Base-by-base conservation (phyloP, 1,140 invertebrate species). In the Platyura marginata region DNA sequence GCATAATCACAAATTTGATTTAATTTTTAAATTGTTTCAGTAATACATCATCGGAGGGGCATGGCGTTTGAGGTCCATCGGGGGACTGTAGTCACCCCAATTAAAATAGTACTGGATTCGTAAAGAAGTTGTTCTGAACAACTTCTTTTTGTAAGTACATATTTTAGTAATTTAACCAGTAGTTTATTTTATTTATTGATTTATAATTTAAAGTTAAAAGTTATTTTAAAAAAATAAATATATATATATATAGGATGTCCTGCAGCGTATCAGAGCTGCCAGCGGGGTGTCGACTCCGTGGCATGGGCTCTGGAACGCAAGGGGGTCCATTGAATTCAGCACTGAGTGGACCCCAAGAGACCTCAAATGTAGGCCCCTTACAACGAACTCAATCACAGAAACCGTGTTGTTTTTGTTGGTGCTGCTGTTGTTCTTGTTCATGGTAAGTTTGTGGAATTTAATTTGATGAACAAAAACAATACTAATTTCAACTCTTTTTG, bases 391-490 rank as follows among this genome's bases (percentile, higher is more conserved):
- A 41, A 19, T 58, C 58, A 23, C 57, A 56, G 47, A 69, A 67
- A 51, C 65, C 62, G 46, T 77, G 75, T 56, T 76, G 73, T 50
- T 68, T 77, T 43, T 75, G 74, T 48, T 77, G 75, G 71, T 77
- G 74, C 53, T 78, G 75, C 54, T 77, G 74, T 56, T 78, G 75
- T 64, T 77, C 72, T 62, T 79, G 75, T 65, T 72, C 72, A 61
- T 77, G 74, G 75, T 76, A 69, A 62, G 62, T 56, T 47, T 16
- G 8, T 45, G 23, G 33, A n/a, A n/a, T n/a, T n/a, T n/a, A n/a
- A n/a, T n/a, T n/a, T n/a, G n/a, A n/a, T n/a, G n/a, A n/a, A n/a
- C n/a, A n/a, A n/a, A n/a, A n/a, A n/a, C n/a, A n/a, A n/a, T n/a
- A n/a, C n/a, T n/a, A n/a, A n/a, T n/a, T n/a, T n/a, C n/a, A n/a